Percentiles rank a stretch among this genome's conserved stretches.
Evolutionary conservation across 1,140 invertebrate species (phyloP).

Genomic region (Ephestia elutella): DNA sequence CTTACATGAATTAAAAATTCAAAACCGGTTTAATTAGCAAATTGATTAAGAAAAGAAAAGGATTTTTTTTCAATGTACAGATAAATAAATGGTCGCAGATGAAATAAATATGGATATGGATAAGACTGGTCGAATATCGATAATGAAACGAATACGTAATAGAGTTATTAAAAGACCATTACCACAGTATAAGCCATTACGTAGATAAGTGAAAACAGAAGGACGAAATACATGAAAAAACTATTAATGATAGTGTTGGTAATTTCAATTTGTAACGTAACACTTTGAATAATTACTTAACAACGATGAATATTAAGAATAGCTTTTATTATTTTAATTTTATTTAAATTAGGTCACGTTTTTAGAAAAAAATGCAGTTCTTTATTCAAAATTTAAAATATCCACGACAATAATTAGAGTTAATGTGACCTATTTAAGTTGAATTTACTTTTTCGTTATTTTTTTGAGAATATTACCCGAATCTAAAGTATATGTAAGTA

Average conservation of each 20-base stretch:
- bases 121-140: slow-evolving; percentile 37
- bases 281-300: too few species aligned
- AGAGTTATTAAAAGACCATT: slow-evolving; percentile 29
- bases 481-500: slow-evolving; percentile 13
- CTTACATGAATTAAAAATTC: too few species aligned
- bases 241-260: too few species aligned
- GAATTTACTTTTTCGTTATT: slow-evolving; percentile 7
- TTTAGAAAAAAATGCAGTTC: slow-evolving; percentile 9
- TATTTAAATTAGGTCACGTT: slow-evolving; percentile 11
- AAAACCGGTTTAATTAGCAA: too few species aligned
- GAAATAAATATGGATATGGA: slow-evolving; percentile 27
- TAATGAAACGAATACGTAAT: slow-evolving; percentile 41
- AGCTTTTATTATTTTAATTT: background rate
- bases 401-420: slow-evolving; percentile 64
- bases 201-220: slow-evolving; percentile 11
- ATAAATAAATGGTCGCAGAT: slow-evolving; percentile 12
- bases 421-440: slow-evolving; percentile 24
- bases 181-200: slow-evolving; percentile 10
- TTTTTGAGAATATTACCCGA: slow-evolving; percentile 17
- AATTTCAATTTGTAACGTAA: too few species aligned
- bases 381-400: slow-evolving; percentile 28
- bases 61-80: background rate
- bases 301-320: too few species aligned
- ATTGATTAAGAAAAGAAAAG: too few species aligned
- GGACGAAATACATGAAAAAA: background rate